Percentiles rank a stretch among this genome's conserved stretches.
phyloP scores from a whole-genome alignment of 2,888 invertebrate species.

The Eupithecia inturbata region DNA sequence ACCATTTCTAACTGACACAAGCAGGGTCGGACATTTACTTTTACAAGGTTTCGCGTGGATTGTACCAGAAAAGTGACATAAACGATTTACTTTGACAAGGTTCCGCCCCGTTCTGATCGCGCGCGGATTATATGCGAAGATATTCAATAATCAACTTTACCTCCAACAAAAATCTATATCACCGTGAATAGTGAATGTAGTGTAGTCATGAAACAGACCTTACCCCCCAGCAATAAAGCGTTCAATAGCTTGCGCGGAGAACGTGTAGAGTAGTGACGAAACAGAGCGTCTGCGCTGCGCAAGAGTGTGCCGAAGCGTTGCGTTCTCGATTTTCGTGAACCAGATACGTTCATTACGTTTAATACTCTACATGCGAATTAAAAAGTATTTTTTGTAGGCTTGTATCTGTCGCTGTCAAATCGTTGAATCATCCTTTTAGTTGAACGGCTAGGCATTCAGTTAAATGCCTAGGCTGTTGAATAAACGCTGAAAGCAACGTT shows the following conservation, averaged over 20 bases:
- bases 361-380: conserved; percentile 33
- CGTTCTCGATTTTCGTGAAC: conserved; percentile 46
- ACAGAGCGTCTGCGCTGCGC: conserved; percentile 55
- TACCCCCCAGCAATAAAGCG: conserved; percentile 22
- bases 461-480: not conserved
- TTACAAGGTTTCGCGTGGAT: too few species aligned
- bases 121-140: not conserved
- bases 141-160: not conserved
- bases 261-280: conserved; percentile 45
- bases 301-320: conserved; percentile 52
- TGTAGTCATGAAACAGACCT: not conserved
- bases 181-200: not conserved
- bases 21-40: not conserved
- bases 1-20: not conserved
- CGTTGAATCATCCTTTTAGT: not conserved
- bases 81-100: not conserved
- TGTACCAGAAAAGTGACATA: too few species aligned
- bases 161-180: not conserved
- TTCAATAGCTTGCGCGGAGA: conserved; percentile 26
- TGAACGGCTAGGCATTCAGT: not conserved
- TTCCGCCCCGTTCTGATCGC: not conserved
- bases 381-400: conserved; percentile 22
- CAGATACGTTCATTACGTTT: conserved; percentile 35
- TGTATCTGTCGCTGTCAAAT: not conserved
- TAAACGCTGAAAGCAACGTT: not conserved